Evolutionary conservation across 2,113 vertebrate genomes (phyloP).

Genomic region (Bubo blakistoni): DNA sequence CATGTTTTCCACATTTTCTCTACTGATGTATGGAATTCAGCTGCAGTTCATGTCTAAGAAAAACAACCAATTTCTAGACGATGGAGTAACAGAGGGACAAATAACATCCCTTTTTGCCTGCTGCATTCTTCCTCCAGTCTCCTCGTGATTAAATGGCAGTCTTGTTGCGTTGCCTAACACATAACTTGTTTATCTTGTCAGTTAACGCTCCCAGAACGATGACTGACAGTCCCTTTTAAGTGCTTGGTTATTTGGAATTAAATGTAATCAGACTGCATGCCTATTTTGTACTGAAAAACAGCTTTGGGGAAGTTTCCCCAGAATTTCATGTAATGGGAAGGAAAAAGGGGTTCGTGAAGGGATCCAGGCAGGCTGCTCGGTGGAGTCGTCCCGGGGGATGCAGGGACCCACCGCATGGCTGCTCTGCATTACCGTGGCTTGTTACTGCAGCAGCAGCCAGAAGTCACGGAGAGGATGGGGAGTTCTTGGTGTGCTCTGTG

Average conservation of each 20-base stretch:
- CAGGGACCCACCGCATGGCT: no score
- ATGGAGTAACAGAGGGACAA: background rate
- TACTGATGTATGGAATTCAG: background rate
- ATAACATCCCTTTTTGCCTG: background rate
- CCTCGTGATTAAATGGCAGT: background rate
- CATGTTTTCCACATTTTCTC: background rate
- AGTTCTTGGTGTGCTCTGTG: background rate
- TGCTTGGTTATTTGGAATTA: background rate
- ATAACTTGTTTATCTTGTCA: background rate
- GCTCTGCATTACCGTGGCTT: background rate
- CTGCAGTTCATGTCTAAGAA: background rate
- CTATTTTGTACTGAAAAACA: background rate
- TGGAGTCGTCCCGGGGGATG: fast-evolving
- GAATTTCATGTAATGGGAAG: background rate
- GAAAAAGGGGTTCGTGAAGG: background rate
- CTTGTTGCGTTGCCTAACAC: background rate
- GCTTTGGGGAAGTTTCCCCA: background rate
- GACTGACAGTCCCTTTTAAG: background rate
- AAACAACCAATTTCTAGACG: background rate
- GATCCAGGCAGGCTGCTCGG: background rate
- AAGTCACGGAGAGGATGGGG: no score
- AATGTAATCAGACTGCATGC: background rate
- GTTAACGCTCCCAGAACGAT: background rate
- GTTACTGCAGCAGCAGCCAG: background rate
- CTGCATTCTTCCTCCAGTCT: background rate